Conservation (phyloP, 2,888 invertebrate genomes). For the Diaphora mendica region DNA sequence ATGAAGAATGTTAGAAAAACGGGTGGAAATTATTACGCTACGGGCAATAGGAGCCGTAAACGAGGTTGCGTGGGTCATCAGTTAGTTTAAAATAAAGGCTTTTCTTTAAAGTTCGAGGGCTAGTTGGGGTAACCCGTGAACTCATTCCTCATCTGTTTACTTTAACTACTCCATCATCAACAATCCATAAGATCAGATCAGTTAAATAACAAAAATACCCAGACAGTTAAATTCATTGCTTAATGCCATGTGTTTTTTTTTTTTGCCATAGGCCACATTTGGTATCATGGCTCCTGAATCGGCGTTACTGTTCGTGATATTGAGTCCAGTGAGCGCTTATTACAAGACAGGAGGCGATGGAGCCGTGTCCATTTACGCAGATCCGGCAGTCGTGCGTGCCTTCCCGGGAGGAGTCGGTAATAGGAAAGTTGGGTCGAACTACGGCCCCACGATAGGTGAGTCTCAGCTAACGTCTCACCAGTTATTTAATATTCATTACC, state of each 20-base stretch:
- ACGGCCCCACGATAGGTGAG: constrained; percentile 92
- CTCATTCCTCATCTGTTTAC: too few relatives aligned
- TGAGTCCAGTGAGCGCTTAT: constrained; percentile 97
- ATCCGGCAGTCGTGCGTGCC: constrained; percentile 94
- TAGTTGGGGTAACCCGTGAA: too few relatives aligned
- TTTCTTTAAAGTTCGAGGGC: too few relatives aligned
- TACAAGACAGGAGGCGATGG: constrained; percentile 89
- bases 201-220: too few relatives aligned
- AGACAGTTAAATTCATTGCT: not conserved
- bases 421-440: constrained; percentile 98
- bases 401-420: constrained; percentile 98
- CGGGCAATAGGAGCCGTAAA: too few relatives aligned
- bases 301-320: constrained; percentile 96
- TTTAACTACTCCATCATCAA: too few relatives aligned
- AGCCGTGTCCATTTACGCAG: constrained; percentile 95
- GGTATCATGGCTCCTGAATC: constrained; percentile 95
- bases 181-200: too few relatives aligned
- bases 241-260: not conserved
- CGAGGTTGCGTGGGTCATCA: too few relatives aligned
- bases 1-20: too few relatives aligned
- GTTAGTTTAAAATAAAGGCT: too few relatives aligned
- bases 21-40: too few relatives aligned
- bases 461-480: constrained; percentile 15
- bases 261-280: constrained; percentile 91
- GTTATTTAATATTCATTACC: not conserved